Percentiles rank a stretch among this genome's conserved stretches.
phyloP scores from a whole-genome alignment of 2,888 invertebrate species.

The Apotomis betuletana region DNA sequence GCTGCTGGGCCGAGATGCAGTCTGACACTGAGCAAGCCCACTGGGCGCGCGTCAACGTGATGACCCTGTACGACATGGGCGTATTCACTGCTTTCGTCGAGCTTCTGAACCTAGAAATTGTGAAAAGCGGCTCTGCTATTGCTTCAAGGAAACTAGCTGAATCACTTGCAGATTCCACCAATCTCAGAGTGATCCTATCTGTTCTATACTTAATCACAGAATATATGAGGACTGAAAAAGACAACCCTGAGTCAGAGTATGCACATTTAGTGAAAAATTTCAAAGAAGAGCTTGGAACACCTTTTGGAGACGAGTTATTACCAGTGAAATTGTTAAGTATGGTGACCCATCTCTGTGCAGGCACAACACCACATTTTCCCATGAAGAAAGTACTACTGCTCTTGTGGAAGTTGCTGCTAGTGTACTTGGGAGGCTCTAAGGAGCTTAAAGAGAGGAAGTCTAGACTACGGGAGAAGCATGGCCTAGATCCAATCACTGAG shows the following conservation, averaged over 20 bases:
- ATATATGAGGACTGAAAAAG: slow-evolving; percentile 91
- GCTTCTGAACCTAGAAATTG: slow-evolving; percentile 96
- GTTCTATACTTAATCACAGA: slow-evolving; percentile 98
- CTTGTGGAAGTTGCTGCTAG: slow-evolving; percentile 97
- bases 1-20: slow-evolving; percentile 97
- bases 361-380: slow-evolving; percentile 97
- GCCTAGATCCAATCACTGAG: slow-evolving; percentile 91
- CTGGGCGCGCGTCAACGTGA: slow-evolving; percentile 92
- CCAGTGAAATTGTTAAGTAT: slow-evolving; percentile 96
- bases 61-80: slow-evolving; percentile 94
- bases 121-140: slow-evolving; percentile 84
- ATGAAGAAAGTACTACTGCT: slow-evolving; percentile 98
- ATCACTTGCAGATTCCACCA: slow-evolving; percentile 90
- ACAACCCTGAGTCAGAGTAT: slow-evolving; percentile 76
- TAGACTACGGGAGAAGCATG: slow-evolving; percentile 86
- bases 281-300: slow-evolving; percentile 84
- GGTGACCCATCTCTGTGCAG: slow-evolving; percentile 98
- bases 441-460: slow-evolving; percentile 91
- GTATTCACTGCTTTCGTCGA: slow-evolving; percentile 95
- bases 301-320: slow-evolving; percentile 90
- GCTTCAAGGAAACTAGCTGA: slow-evolving; percentile 78
- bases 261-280: slow-evolving; percentile 82
- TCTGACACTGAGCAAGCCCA: slow-evolving; percentile 95
- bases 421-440: slow-evolving; percentile 95
- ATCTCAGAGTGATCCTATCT: slow-evolving; percentile 95